Evolutionary conservation across 2,113 vertebrate species (phyloP), one percentile per base, ranked within the genome.

Genomic region (Bos javanicus): DNA sequence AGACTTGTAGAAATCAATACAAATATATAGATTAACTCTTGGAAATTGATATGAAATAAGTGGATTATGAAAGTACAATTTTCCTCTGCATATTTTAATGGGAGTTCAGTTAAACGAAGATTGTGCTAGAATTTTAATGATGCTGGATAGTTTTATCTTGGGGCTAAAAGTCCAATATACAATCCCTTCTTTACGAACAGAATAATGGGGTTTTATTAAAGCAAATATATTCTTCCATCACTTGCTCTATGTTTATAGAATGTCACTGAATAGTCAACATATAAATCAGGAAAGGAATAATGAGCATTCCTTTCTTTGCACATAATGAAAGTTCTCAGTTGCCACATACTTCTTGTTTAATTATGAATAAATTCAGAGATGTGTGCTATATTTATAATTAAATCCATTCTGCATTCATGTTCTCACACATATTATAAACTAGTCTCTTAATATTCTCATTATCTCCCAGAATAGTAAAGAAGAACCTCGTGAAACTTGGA

Each of bases 321-420:
- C 11, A 30, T 82, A 71, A 56, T 94, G 85, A 67, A 90, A 92
- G 17, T 33, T 87, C 78, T 76, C 50, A 95, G 84, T 82, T 81
- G 56, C 15, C 23, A 23, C 28, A 19, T 87, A 67, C 2, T 92
- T 89, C 33, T 36, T 60, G 95, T 39, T 91, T 64, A 87, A 48
- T 92, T 95, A 94, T 84, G 94, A 97, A 84, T 88, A 95, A 90
- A 80, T 82, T 89, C 50, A 60, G 87, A 91, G 21, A 4, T 36
- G 19, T 43, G 6, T 19, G 19, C 91, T 94, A 25, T 76, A 48
- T 94, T 87, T 96, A 46, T 59, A 91, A 74, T 30, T 64, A 39
- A 91, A 91, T 6, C 57, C 14, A 46, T 82, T 89, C 17, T 97
- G 82, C 5, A 81, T 28, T 59, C 2, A 33, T 1, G 28, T 92